A percentile compares a stretch with the other conserved stretches of the same genome.
phyloP scores from a whole-genome alignment of 2,797 vertebrate genomes.

The Scleropages formosus region DNA sequence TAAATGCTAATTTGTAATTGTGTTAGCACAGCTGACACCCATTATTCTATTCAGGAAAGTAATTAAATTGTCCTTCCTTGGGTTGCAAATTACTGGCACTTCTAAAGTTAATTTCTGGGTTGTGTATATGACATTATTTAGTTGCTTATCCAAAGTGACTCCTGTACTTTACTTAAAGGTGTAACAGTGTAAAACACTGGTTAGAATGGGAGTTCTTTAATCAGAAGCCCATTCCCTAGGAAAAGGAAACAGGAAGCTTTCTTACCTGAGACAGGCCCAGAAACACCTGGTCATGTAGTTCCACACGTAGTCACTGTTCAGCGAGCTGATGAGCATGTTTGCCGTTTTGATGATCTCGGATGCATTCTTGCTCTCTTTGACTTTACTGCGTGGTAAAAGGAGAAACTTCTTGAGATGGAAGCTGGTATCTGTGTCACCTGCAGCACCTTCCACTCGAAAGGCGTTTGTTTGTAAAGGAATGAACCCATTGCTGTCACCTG shows the following conservation, averaged over 20 bases:
- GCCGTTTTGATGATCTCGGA: slow-evolving; percentile 93
- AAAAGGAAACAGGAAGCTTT: background rate
- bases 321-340: slow-evolving; percentile 86
- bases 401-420: slow-evolving; percentile 9
- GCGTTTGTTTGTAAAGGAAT: too few species aligned
- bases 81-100: background rate
- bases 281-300: slow-evolving; percentile 88
- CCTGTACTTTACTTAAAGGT: background rate
- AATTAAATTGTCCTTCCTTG: background rate
- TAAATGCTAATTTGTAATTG: too few species aligned
- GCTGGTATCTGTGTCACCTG: background rate
- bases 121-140: background rate
- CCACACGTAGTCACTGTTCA: slow-evolving; percentile 91
- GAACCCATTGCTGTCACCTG: too few species aligned
- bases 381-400: slow-evolving; percentile 64
- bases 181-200: slow-evolving; percentile 3
- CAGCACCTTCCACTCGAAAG: background rate
- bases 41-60: too few species aligned
- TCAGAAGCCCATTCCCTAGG: background rate
- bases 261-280: slow-evolving; percentile 83
- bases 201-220: background rate
- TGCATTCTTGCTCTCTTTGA: slow-evolving; percentile 90
- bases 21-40: too few species aligned
- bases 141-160: too few species aligned
- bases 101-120: background rate